Evolutionary conservation across 2,113 vertebrate genomes (phyloP), one percentile per base, ranked within the genome.

Genomic region (Chaetura pelagica): DNA sequence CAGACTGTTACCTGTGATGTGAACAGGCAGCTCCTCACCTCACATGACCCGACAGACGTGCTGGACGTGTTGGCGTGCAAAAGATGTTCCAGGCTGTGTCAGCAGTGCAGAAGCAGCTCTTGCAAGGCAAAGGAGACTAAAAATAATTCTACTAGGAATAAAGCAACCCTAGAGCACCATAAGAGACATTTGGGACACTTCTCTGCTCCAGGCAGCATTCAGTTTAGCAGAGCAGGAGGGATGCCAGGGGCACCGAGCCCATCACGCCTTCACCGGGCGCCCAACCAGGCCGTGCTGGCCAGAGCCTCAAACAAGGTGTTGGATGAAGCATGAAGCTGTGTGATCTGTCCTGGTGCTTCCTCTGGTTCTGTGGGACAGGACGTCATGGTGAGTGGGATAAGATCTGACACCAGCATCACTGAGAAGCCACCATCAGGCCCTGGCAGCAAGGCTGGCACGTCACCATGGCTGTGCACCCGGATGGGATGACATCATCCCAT

Each of bases 371-470:
- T 24, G 40, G 76, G 59, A 58, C 0, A 0, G 64, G 68, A 29
- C 8, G 64, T 11, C 1, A 2, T 4, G 26, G 44, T 0, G 23
- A 63, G 51, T 2, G 12, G 75, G 42, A 20, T 30, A 35, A 54
- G 35, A 23, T 11, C 29, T 20, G 30, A 63, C 13, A 17, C 17
- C 69, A n/a, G 40, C 54, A 35, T 2, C 6, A 4, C 29, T 7
- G 38, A n/a, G 13, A 6, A 0, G 8, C 35, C 27, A 10, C 17
- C 22, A 7, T 3, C 16, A 4, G 67, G 5, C 1, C 55, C 2
- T 1, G 3, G 57, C 55, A 49, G 24, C 17, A 16, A 22, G 32
- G 58, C 23, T 3, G 21, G 44, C n/a, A 5, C 12, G 0, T 32
- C 42, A 5, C 24, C 2, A 12, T 9, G 8, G n/a, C 19, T 57